Evolutionary conservation across 2,888 invertebrate genomes (phyloP), one percentile per base, ranked within the genome.

Genomic region (Busseola fusca): DNA sequence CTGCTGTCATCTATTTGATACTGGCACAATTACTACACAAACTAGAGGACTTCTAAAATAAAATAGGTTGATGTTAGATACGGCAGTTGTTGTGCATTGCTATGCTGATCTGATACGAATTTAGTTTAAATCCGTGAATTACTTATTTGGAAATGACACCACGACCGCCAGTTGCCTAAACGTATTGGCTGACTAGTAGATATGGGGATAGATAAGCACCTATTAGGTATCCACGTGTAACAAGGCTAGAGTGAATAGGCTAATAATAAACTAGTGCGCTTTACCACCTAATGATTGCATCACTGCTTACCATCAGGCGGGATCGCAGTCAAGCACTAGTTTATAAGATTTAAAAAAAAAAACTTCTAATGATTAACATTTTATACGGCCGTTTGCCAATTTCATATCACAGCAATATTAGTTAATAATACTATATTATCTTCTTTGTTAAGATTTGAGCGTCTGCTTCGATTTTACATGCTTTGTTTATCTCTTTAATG

Each of bases 301-400:
- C n/a, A n/a, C n/a, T n/a, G n/a, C n/a, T n/a, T n/a, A n/a, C n/a
- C n/a, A n/a, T n/a, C n/a, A n/a, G n/a, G n/a, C n/a, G n/a, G n/a
- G n/a, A n/a, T n/a, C n/a, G n/a, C n/a, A n/a, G n/a, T n/a, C n/a
- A n/a, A n/a, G n/a, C n/a, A n/a, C n/a, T n/a, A n/a, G n/a, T n/a
- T n/a, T n/a, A n/a, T n/a, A n/a, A n/a, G n/a, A n/a, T n/a, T n/a
- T n/a, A n/a, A n/a, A n/a, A n/a, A n/a, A n/a, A n/a, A n/a, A n/a
- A n/a, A 52, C 10, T 63, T 45, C 21, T 10, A 30, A 12, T 12
- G 27, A 18, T 12, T 27, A 37, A 25, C 16, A 7, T 72, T 25
- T 40, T 40, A 14, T 18, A 74, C 50, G 48, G 25, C 56, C 25
- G 10, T 74, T 57, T 27, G 40, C 65, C 30, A 64, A 16, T 56